phyloP scores from a whole-genome alignment of 2,888 invertebrate genomes.

The Crossocerus cetratus region DNA sequence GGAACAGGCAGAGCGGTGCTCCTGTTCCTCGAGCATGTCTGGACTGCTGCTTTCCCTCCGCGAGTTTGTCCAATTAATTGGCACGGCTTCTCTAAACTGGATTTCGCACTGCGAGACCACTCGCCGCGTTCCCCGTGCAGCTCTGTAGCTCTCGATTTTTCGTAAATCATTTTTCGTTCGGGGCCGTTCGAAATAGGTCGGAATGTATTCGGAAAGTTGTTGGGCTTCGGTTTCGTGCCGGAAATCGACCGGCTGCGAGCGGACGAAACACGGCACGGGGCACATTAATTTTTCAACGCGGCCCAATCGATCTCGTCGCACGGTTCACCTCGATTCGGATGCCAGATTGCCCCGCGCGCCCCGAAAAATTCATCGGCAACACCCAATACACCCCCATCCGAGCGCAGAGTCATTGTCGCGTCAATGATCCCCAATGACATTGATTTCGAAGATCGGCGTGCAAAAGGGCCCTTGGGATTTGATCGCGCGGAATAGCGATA shows the following conservation, averaged over 20 bases:
- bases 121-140: no score
- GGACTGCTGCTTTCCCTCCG: background rate
- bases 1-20: background rate
- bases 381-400: no score
- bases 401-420: no score
- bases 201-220: no score
- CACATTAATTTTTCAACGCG: conserved; percentile 65
- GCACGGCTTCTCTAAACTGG: background rate
- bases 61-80: conserved; percentile 1
- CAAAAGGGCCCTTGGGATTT: background rate
- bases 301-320: conserved; percentile 55
- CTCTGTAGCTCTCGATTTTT: background rate
- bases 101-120: no score
- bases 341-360: conserved; percentile 34
- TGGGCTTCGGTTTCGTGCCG: conserved; percentile 27
- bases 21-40: background rate
- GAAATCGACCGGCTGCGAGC: conserved; percentile 59
- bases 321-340: conserved; percentile 53
- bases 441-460: background rate
- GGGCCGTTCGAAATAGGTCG: no score
- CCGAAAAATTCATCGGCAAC: conserved; percentile 31
- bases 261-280: conserved; percentile 49
- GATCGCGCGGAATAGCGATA: background rate
- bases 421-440: no score
- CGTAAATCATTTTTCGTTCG: no score